A percentile compares a stretch with the other conserved stretches of the same genome.
phyloP scores from a whole-genome alignment of 2,888 invertebrate genomes.

The Rhaphigaster nebulosa region DNA sequence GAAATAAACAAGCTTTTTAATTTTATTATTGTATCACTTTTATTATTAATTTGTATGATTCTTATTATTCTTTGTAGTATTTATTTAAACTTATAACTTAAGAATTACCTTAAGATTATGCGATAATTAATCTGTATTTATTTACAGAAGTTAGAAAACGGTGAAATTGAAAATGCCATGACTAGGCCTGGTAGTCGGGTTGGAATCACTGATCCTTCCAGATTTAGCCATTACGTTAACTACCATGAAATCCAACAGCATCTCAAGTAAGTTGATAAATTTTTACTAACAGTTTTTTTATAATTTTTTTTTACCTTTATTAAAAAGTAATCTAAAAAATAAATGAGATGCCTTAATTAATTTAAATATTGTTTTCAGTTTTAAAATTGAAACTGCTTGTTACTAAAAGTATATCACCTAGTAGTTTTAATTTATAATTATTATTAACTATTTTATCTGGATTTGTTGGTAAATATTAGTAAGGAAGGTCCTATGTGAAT shows the following conservation, averaged over 20 bases:
- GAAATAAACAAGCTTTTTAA: not conserved
- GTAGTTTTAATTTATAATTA: not conserved
- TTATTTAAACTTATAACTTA: not conserved
- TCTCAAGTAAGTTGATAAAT: constrained; percentile 76
- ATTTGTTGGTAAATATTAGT: not conserved
- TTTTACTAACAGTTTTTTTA: not conserved
- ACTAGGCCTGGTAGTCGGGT: constrained; percentile 73
- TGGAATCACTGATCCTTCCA: constrained; percentile 72
- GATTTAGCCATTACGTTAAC: constrained; percentile 83
- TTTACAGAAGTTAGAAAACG: constrained; percentile 66
- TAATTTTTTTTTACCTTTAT: not conserved
- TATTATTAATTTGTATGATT: not conserved
- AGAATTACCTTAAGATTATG: not conserved
- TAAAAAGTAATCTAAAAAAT: constrained; percentile 1
- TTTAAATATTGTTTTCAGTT: not conserved
- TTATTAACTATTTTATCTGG: not conserved
- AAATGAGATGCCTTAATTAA: not conserved
- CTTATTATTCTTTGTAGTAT: not conserved
- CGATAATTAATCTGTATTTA: not conserved
- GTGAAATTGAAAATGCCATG: constrained; percentile 66
- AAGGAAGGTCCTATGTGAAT: too few relatives aligned
- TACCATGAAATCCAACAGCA: constrained; percentile 89
- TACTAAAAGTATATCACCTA: not conserved
- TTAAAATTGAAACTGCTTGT: not conserved
- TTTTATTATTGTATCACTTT: not conserved